Conservation (phyloP, 1,140 invertebrate genomes). For the Anagrus nilaparvatae region DNA sequence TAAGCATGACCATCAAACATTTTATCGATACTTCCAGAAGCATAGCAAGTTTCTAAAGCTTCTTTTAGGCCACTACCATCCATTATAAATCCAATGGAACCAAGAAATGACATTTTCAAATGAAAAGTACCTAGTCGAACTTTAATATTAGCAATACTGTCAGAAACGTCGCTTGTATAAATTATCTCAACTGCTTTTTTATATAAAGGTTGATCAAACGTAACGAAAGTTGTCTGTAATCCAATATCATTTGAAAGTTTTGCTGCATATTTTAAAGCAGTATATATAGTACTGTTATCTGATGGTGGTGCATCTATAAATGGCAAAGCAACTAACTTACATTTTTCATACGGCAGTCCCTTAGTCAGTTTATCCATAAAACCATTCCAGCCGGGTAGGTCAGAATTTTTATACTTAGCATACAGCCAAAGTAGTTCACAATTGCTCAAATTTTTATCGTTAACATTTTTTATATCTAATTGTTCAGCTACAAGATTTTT, state of each 20-base stretch:
- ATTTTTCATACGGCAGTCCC: too few relatives aligned
- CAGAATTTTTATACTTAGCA: too few relatives aligned
- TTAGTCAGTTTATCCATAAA: too few relatives aligned
- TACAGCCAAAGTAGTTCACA: too few relatives aligned
- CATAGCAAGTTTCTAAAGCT: slow-evolving; percentile 26
- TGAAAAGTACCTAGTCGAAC: slow-evolving; percentile 25
- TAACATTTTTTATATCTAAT: too few relatives aligned
- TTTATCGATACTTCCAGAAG: slow-evolving; percentile 29
- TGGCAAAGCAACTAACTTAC: too few relatives aligned
- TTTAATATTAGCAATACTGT: slow-evolving; percentile 12
- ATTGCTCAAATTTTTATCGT: too few relatives aligned
- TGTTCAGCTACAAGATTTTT: too few relatives aligned
- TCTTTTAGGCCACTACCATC: slow-evolving; percentile 32
- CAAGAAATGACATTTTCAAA: slow-evolving; percentile 34
- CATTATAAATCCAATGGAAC: slow-evolving; percentile 35
- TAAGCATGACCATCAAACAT: slow-evolving; percentile 30
- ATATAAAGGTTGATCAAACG: slow-evolving; percentile 25
- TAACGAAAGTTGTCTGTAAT: slow-evolving; percentile 24
- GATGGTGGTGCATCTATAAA: too few relatives aligned
- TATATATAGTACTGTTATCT: slow-evolving; percentile 1
- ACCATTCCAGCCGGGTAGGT: too few relatives aligned
- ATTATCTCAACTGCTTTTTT: slow-evolving; percentile 21
- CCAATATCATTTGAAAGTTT: neutral
- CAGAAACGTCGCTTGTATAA: neutral
- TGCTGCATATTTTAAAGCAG: neutral